These are phyloP conservation scores for Bufotes viridis DNA, from an alignment of 2,797 vertebrate genomes.

Conservation along the genomic window DNA sequence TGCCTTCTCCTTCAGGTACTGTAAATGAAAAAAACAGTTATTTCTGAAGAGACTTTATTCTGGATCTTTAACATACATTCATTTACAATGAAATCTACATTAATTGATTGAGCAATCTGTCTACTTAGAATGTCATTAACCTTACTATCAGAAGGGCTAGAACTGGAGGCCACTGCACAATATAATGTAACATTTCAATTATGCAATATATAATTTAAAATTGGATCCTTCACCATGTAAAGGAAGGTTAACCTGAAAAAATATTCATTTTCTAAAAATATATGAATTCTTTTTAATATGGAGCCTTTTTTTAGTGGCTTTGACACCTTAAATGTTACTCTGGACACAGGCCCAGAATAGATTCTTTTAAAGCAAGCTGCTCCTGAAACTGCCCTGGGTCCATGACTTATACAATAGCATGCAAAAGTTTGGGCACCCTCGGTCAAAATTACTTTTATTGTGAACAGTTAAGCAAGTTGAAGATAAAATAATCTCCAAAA, in stretches of 20 bases:
- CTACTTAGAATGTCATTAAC: conserved; percentile 47
- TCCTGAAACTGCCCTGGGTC: background rate
- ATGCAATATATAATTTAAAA: conserved; percentile 47
- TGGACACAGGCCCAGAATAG: conserved; percentile 3
- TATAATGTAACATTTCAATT: conserved; percentile 47
- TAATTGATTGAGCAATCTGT: conserved; percentile 43
- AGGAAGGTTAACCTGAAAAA: conserved; percentile 24
- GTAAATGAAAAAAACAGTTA: conserved; percentile 13
- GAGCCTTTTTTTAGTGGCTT: background rate
- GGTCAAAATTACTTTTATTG: too few species aligned
- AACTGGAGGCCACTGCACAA: conserved; percentile 25
- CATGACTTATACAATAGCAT: background rate
- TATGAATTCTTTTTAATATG: background rate
- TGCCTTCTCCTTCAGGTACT: conserved; percentile 38
- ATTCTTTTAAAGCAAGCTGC: background rate
- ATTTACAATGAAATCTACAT: conserved; percentile 42
- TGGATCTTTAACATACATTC: conserved; percentile 4
- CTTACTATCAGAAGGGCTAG: conserved; percentile 18
- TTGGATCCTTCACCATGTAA: conserved; percentile 31
- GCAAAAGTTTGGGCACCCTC: too few species aligned
- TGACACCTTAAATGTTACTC: conserved; percentile 4
- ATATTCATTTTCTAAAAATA: background rate
- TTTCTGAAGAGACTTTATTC: conserved; percentile 13
- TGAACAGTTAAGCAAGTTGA: too few species aligned
- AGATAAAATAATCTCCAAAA: too few species aligned